Base-by-base conservation (phyloP, 1,140 invertebrate species). In the Drosophila insularis region DNA sequence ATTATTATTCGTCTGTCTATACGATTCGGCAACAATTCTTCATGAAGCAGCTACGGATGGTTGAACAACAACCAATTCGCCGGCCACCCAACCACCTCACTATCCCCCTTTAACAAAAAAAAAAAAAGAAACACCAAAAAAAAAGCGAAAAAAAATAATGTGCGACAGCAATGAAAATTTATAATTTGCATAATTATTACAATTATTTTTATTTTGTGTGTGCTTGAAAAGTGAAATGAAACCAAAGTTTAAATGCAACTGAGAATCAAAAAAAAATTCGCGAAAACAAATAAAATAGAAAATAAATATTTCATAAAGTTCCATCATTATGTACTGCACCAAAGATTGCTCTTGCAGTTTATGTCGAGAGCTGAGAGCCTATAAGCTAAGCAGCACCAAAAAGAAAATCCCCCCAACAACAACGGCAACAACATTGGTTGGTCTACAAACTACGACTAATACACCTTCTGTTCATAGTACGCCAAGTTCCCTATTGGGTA, bases 321-420 rank as follows among this genome's bases (percentile, higher is more conserved):
- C 4, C 59, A 40, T 43, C 58, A 68, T 10, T 56, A 93, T 93
- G 93, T 90, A 89, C 76, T 93, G 93, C 79, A 89, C 85, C 71
- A 91, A 93, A 85, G 91, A 93, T 80, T 93, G 93, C 86, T 85
- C 82, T 35, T 93, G 93, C 73, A 91, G 92, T 31, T 80, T 93
- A 72, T 93, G 93, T 65, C 87, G 92, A 40, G 92, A 93, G 69
- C 70, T 93, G 64, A 92, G 89, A 11, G 82, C 87, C 55, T 92
- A 87, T 46, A 87, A 89, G 55, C 75, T 75, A 27, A 72, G 53
- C 59, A 32, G 71, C 43, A 50, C 43, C 69, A 92, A 92, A 58
- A 84, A 89, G 70, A 64, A 71, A 39, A 37, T 61, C 17, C 80
- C 31, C n/a, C 21, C 32, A 39, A 11, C 65, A 17, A 8, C 68